Percentiles rank a stretch among this genome's conserved stretches.
phyloP scores from a whole-genome alignment of 2,797 vertebrate species.

The Sebastes umbrosus region DNA sequence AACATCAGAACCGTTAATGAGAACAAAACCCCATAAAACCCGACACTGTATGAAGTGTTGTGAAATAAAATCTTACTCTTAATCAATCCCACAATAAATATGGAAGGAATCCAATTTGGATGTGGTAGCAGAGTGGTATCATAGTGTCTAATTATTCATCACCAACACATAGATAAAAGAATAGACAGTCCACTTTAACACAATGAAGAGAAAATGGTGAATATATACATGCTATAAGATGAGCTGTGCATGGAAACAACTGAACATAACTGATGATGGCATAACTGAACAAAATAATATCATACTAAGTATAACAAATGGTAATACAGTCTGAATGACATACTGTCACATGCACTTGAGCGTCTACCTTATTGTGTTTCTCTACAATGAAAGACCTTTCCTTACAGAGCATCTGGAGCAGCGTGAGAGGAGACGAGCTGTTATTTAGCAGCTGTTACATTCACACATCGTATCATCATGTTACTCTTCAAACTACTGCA shows the following conservation, averaged over 20 bases:
- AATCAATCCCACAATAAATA: neutral
- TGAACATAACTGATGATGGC: neutral
- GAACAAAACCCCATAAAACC: neutral
- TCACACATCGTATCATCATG: neutral
- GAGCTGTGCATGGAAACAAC: neutral
- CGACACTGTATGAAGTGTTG: neutral
- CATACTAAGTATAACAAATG: too few relatives aligned
- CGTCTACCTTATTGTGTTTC: conserved; percentile 83
- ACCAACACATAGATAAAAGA: neutral
- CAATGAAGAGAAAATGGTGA: neutral
- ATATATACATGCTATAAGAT: neutral
- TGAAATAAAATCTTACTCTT: neutral
- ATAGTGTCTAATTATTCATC: neutral
- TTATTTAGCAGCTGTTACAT: conserved; percentile 36
- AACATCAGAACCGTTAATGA: neutral
- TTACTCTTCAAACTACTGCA: neutral
- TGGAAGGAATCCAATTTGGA: neutral
- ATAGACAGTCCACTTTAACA: neutral
- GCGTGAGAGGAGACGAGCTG: conserved; percentile 66
- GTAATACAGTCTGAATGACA: neutral
- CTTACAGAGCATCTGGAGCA: conserved; percentile 83
- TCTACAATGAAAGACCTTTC: conserved; percentile 83
- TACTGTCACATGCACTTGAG: conserved; percentile 27
- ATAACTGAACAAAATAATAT: neutral
- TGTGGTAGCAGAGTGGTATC: neutral